A percentile compares a stretch with the other conserved stretches of the same genome.
Conservation (phyloP, 1,140 invertebrate species). For the Megathymus violae region DNA sequence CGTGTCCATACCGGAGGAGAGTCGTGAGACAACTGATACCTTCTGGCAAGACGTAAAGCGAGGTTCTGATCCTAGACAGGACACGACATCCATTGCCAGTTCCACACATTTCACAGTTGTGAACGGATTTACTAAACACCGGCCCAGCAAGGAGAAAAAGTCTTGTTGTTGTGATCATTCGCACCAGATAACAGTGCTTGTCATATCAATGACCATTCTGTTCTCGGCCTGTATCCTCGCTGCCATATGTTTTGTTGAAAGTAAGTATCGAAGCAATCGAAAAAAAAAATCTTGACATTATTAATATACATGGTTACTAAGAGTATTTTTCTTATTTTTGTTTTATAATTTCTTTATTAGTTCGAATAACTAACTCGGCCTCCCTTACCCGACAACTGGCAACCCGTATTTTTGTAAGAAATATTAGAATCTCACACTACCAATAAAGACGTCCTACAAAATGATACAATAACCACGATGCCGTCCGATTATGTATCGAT, state of each 20-base stretch:
- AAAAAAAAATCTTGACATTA: neutral
- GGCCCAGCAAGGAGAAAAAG: constrained; percentile 69
- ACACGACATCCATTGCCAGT: constrained; percentile 90
- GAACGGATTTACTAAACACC: constrained; percentile 89
- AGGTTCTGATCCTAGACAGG: constrained; percentile 77
- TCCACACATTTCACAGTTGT: constrained; percentile 94
- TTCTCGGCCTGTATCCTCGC: constrained; percentile 90
- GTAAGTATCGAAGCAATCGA: constrained; percentile 76
- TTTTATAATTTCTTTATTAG: too few relatives aligned
- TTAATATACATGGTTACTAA: too few relatives aligned
- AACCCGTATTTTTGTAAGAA: too few relatives aligned
- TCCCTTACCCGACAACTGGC: too few relatives aligned
- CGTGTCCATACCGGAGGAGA: constrained; percentile 72
- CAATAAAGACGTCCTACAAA: too few relatives aligned
- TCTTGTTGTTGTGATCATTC: constrained; percentile 89
- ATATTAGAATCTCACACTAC: too few relatives aligned
- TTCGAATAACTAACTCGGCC: too few relatives aligned
- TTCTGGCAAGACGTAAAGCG: constrained; percentile 80
- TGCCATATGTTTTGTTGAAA: constrained; percentile 89
- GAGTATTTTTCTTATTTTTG: too few relatives aligned
- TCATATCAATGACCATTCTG: constrained; percentile 90
- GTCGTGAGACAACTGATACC: constrained; percentile 58
- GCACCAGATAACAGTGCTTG: constrained; percentile 90
- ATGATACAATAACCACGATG: too few relatives aligned
- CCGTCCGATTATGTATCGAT: too few relatives aligned